Evolutionary conservation across 2,113 vertebrate species (phyloP).

Genomic region (Nanger granti): DNA sequence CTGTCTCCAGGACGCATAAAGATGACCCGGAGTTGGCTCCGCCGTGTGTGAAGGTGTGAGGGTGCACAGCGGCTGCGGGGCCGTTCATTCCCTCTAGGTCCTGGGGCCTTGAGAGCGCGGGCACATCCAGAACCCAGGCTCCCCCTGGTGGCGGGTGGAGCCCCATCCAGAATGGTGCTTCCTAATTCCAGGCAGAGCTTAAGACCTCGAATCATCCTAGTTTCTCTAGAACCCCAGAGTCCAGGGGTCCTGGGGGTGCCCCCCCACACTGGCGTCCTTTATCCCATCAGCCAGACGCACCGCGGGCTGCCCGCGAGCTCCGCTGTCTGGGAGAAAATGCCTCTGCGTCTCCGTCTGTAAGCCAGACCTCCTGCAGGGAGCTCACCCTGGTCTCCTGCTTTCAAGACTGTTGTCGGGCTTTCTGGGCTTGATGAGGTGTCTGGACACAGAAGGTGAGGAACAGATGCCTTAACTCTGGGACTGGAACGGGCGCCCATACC

Average conservation of each 20-base stretch:
- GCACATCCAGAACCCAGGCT: background rate
- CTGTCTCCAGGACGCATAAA: rapidly evolving
- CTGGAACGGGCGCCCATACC: rapidly evolving
- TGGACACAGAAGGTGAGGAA: no score
- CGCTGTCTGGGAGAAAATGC: background rate
- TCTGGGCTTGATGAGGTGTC: rapidly evolving
- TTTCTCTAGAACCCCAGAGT: rapidly evolving
- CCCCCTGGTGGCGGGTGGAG: constrained; percentile 27
- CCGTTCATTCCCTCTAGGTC: background rate
- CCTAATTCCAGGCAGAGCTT: background rate
- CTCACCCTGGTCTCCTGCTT: rapidly evolving
- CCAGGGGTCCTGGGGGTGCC: rapidly evolving
- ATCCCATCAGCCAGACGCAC: rapidly evolving
- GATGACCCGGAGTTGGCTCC: background rate
- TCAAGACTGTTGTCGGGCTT: rapidly evolving
- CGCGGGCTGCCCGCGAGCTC: background rate
- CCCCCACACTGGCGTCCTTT: rapidly evolving
- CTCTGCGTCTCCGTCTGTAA: rapidly evolving
- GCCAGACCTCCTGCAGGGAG: background rate
- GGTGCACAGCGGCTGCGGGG: rapidly evolving
- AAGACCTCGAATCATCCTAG: rapidly evolving
- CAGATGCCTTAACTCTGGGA: rapidly evolving
- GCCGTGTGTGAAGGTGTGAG: background rate
- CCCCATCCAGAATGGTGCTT: background rate
- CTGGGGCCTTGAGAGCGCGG: background rate